Base-by-base conservation (phyloP, 2,797 vertebrate genomes). In the Dendrocincla tyrannina region DNA sequence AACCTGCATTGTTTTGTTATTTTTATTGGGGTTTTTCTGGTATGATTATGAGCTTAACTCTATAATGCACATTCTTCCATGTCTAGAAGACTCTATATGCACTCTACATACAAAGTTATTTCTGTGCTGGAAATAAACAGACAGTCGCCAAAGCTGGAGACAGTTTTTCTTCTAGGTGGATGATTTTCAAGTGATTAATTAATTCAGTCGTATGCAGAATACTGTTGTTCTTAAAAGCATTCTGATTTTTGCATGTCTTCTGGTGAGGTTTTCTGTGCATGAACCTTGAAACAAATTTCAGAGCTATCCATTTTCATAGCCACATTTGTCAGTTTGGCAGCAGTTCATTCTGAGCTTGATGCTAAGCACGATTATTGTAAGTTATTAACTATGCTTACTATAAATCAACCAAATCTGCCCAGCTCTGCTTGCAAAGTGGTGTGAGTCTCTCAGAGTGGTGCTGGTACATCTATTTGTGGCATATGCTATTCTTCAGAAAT, bases 201-300 rank as follows among this genome's bases (percentile, higher is more conserved):
- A 14, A 88, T 76, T 92, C 83, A 60, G 59, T 49, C 73, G 74
- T 60, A 63, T 30, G 33, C n/a, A 88, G 46, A 88, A 53, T 60
- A 62, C 17, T 62, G 27, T 55, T 82, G 17, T 68, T 90, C 46
- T 89, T 83, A 58, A 28, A 53, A 88, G 25, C 44, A 13, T 76
- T 30, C 17, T 90, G 28, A 19, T 68, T 92, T 94, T 91, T 47
- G 5, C 67, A 47, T 66, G 32, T 47, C 50, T 95, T 63, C 58
- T 59, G 20, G 81, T 0, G 2, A 92, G 60, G 4, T 72, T 92
- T 94, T 91, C 46, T 59, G 62, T 64, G 13, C 49, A 8, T 85
- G 90, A 47, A 88, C 83, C 80, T 88, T 88, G 41, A 88, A 95
- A 80, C 49, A 93, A 82, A 93, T 95, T 93, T 96, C 72, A 89